Evolutionary conservation across 2,113 vertebrate genomes (phyloP), one percentile per base, ranked within the genome.

Genomic region (Alligator sinensis): DNA sequence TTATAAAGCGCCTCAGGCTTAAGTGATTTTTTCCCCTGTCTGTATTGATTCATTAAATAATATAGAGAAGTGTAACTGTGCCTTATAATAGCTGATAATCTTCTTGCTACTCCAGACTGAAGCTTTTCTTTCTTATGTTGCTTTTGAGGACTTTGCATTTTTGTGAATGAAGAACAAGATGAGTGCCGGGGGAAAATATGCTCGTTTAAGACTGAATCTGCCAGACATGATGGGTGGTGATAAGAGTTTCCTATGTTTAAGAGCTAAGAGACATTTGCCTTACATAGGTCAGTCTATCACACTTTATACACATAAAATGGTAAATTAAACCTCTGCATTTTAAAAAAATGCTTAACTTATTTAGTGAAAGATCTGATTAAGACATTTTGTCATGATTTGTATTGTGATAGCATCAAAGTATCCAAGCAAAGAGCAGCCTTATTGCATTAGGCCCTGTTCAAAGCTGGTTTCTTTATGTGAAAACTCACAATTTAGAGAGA

Each of bases 1-100:
- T 55, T 92, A 63, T 81, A 88, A 90, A 81, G 19, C 75, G 88
- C 94, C 93, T 93, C 18, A 59, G 93, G 82, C 82, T 84, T 59
- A 59, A 82, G 79, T 92, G 89, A 80, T 93, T 75, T 47, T 89
- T 94, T 91, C 77, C 88, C 86, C 86, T 92, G 90, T 68, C 91
- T 85, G 63, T 72, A 82, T 11, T 95, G 95, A 95, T 94, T 93
- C 90, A 89, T 93, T 95, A 95, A 94, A 38, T 64, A 94, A 63
- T 84, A 75, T 16, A 86, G 0, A 0, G 90, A 90, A 95, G n/a
- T 80, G 30, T 55, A 83, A 34, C 34, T 90, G 88, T 34, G 82
- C 60, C 70, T 94, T 77, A 24, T 85, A 87, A 80, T 89, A 88
- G 66, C 18, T 96, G 92, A 87, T 90, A 80, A 77, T 85, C 83